phyloP scores from a whole-genome alignment of 2,113 vertebrate genomes.

The Syngnathus floridae region DNA sequence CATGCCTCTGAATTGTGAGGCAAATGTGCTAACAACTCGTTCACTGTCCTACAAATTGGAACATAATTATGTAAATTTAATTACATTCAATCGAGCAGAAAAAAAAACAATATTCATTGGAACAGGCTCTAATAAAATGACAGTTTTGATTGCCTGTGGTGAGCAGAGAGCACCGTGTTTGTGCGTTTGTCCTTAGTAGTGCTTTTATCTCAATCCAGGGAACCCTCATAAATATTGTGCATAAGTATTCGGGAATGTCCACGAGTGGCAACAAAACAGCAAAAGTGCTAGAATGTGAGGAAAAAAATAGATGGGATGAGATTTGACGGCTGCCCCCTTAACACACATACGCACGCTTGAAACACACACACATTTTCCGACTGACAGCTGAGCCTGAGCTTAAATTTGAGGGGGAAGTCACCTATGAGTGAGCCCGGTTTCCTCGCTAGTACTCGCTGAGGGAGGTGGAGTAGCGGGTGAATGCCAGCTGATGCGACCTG shows the following conservation, averaged over 20 bases:
- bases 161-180: not conserved
- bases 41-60: no score
- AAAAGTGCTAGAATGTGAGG: slow-evolving; percentile 15
- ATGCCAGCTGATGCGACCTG: slow-evolving; percentile 53
- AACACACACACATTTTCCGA: slow-evolving; percentile 11
- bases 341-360: slow-evolving; percentile 21
- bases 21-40: no score
- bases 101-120: no score
- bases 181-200: slow-evolving; percentile 16
- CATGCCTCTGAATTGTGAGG: no score
- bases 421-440: slow-evolving; percentile 50
- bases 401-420: slow-evolving; percentile 36
- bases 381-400: slow-evolving; percentile 36
- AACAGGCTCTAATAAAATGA: no score
- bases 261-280: not conserved
- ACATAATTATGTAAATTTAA: no score
- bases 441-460: slow-evolving; percentile 28
- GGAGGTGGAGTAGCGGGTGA: slow-evolving; percentile 16
- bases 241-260: slow-evolving; percentile 8
- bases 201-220: slow-evolving; percentile 46
- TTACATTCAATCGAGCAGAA: no score
- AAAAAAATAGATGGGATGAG: slow-evolving; percentile 35
- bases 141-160: no score
- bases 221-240: slow-evolving; percentile 46
- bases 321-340: slow-evolving; percentile 42